Conservation (phyloP, 1,140 invertebrate genomes). For the Drosophila orena region DNA sequence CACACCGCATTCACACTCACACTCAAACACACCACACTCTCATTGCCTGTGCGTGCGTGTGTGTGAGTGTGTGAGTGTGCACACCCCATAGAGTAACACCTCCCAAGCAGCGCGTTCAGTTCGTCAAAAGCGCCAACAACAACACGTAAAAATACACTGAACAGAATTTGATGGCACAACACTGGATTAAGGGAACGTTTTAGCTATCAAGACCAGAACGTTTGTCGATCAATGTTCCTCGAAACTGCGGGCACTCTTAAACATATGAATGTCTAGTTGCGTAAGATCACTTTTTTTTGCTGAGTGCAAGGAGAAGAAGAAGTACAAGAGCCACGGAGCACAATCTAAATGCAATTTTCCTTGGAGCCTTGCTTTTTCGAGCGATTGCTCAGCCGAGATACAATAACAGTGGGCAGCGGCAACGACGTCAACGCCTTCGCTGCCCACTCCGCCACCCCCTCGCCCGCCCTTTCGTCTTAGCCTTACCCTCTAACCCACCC, state of each 20-base stretch:
- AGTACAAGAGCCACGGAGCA: conserved; percentile 40
- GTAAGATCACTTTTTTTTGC: background rate
- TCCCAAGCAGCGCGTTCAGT: conserved; percentile 61
- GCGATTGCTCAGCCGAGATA: conserved; percentile 72
- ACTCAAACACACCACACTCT: conserved; percentile 8
- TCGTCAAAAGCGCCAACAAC: conserved; percentile 71
- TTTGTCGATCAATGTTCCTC: no score
- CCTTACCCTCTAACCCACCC: conserved; percentile 1
- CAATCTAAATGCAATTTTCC: conserved; percentile 79
- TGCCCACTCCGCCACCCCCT: conserved; percentile 10
- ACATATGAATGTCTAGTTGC: background rate
- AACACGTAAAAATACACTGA: conserved; percentile 38
- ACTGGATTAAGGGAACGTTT: background rate
- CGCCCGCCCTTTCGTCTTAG: no score
- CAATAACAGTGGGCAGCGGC: conserved; percentile 26
- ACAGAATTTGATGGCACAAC: background rate
- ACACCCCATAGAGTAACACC: conserved; percentile 61
- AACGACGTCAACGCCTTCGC: conserved; percentile 3
- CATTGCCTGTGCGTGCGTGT: conserved; percentile 34
- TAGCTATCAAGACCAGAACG: no score
- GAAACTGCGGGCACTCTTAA: no score
- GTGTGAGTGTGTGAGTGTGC: conserved; percentile 39
- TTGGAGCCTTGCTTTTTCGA: conserved; percentile 57
- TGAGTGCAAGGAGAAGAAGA: conserved; percentile 17
- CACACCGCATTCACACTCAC: conserved; percentile 10